Conservation (phyloP, 2,888 invertebrate species). For the Apocheima hispidaria region DNA sequence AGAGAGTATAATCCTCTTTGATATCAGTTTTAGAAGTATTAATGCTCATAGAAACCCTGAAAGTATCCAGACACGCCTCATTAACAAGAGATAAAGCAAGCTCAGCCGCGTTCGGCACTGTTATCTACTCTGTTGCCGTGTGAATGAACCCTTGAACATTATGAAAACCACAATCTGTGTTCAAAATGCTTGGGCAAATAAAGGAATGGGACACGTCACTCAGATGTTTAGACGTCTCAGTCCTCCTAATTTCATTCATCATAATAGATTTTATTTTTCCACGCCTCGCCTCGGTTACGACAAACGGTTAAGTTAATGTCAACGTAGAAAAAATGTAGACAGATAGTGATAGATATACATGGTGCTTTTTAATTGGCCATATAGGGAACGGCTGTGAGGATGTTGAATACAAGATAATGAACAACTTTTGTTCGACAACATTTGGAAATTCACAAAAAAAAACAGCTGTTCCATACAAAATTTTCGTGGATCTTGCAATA, state of each 20-base stretch:
- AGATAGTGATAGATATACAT: too few species aligned
- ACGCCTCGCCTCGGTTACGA: background rate
- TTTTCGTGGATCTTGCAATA: too few species aligned
- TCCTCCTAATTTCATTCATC: too few species aligned
- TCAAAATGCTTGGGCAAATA: background rate
- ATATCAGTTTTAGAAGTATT: background rate
- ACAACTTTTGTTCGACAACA: too few species aligned
- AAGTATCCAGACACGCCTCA: constrained; percentile 11
- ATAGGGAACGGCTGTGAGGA: too few species aligned
- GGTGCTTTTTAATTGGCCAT: too few species aligned
- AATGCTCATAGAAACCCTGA: constrained; percentile 8
- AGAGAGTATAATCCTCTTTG: background rate
- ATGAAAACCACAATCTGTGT: background rate
- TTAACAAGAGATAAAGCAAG: constrained; percentile 17
- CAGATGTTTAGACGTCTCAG: background rate
- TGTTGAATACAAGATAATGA: too few species aligned
- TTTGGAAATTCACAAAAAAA: too few species aligned
- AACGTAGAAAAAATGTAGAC: too few species aligned
- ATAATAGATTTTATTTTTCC: background rate
- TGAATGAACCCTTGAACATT: constrained; percentile 9
- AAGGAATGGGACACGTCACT: background rate
- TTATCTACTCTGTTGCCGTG: constrained; percentile 4
- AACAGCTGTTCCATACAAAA: too few species aligned
- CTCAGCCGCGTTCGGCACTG: constrained; percentile 2
- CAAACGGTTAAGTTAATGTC: background rate